Evolutionary conservation across 2,797 vertebrate genomes (phyloP).

Genomic region (Mus minutoides): DNA sequence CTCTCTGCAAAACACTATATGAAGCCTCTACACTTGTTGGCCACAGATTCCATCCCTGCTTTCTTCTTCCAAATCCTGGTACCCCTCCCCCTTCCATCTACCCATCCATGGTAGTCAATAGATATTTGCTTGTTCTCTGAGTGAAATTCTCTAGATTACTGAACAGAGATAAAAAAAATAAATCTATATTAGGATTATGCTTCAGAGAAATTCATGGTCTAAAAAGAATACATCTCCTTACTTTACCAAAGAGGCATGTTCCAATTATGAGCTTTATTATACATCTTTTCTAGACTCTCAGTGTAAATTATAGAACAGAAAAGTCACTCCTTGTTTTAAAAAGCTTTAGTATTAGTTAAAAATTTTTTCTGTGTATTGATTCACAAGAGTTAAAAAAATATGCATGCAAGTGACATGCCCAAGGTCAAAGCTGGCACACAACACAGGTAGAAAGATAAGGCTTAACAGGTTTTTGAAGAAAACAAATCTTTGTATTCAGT

Average conservation of each 20-base stretch:
- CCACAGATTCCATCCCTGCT: neutral
- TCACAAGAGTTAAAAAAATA: conserved; percentile 11
- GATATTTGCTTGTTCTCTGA: conserved; percentile 59
- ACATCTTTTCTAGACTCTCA: neutral
- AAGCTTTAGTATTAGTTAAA: neutral
- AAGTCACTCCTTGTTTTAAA: neutral
- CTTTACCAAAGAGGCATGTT: conserved; percentile 27
- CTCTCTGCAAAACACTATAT: neutral
- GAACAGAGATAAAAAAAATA: conserved; percentile 34
- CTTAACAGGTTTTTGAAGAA: neutral
- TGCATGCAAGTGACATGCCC: neutral
- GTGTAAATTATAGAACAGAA: conserved; percentile 43
- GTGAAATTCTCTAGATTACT: conserved; percentile 28
- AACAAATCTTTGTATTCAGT: neutral
- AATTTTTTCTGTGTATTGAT: neutral
- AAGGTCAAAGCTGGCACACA: neutral
- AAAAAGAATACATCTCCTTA: conserved; percentile 20
- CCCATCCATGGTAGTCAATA: neutral
- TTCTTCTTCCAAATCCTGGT: neutral
- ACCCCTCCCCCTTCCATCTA: neutral
- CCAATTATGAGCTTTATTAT: conserved; percentile 44
- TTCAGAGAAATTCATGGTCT: conserved; percentile 33
- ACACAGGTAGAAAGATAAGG: neutral
- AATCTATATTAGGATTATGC: conserved; percentile 27
- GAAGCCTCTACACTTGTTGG: neutral